A percentile compares a stretch with the other conserved stretches of the same genome.
Conservation (phyloP, 2,113 vertebrate species). For the Daphoenositta chrysoptera region DNA sequence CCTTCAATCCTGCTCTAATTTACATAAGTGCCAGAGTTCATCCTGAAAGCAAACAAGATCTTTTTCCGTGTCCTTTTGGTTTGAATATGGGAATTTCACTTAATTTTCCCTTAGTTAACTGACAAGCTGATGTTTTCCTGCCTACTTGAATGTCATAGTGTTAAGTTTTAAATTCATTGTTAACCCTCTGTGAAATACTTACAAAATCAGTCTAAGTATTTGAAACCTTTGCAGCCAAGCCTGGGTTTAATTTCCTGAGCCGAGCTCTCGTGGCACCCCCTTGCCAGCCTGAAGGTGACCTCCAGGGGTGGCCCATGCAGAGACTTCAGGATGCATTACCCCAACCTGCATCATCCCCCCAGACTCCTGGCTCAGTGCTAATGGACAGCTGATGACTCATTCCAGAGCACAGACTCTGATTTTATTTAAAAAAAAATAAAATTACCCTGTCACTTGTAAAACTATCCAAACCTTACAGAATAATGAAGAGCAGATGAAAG, state of each 20-base stretch:
- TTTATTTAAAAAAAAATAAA: not conserved
- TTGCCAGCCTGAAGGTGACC: not conserved
- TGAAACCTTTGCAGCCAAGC: not conserved
- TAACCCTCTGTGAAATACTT: not conserved
- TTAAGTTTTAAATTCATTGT: not conserved
- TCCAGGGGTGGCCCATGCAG: not conserved
- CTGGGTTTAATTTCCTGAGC: not conserved
- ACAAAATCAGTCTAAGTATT: not conserved
- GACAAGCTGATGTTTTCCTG: not conserved
- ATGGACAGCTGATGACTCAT: not conserved
- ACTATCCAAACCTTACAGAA: not conserved
- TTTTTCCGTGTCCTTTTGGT: not conserved
- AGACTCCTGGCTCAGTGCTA: not conserved
- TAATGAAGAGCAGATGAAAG: not conserved
- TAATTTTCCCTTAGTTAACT: not conserved
- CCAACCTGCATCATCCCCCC: not conserved
- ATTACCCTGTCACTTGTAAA: not conserved
- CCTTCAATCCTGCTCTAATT: not conserved
- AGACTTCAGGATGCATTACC: not conserved
- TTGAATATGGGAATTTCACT: not conserved
- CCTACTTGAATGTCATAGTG: accelerated
- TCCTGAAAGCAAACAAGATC: not conserved
- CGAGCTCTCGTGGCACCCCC: not conserved
- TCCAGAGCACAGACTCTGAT: not conserved
- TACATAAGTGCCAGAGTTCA: not conserved